Conservation (phyloP, 2,113 vertebrate species). For the Eretmochelys imbricata region DNA sequence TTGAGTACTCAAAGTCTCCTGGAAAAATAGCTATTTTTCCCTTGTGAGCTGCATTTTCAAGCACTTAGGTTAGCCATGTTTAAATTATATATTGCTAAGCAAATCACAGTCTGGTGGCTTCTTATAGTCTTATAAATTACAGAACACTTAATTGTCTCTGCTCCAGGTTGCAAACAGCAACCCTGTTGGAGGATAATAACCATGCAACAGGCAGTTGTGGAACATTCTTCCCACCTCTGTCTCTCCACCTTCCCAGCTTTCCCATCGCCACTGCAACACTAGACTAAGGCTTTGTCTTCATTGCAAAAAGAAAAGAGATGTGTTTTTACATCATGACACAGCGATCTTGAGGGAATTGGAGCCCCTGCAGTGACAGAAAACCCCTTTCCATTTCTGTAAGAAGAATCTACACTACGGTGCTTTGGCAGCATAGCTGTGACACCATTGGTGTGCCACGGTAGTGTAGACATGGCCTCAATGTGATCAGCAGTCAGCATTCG, state of each 20-base stretch:
- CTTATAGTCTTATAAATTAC: background rate
- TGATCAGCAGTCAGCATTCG: too few species aligned
- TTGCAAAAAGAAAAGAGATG: background rate
- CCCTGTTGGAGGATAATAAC: background rate
- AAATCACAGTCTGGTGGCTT: background rate
- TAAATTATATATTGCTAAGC: background rate
- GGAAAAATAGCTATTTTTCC: background rate
- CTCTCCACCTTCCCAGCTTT: background rate
- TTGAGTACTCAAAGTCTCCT: accelerated
- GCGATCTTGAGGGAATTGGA: background rate
- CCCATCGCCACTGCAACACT: background rate
- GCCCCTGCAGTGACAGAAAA: background rate
- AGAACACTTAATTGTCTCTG: background rate
- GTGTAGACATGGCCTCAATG: too few species aligned
- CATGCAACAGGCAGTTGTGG: background rate
- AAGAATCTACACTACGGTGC: background rate
- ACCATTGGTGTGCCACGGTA: too few species aligned
- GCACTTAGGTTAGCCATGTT: background rate
- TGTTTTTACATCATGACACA: accelerated
- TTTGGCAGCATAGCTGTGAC: background rate
- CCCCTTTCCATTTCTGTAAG: background rate
- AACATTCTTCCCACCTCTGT: accelerated
- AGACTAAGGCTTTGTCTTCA: accelerated
- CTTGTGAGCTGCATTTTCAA: background rate
- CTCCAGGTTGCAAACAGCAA: background rate